A percentile compares a stretch with the other conserved stretches of the same genome.
Evolutionary conservation across 1,140 invertebrate genomes (phyloP).

Genomic region (Microplitis mediator): DNA sequence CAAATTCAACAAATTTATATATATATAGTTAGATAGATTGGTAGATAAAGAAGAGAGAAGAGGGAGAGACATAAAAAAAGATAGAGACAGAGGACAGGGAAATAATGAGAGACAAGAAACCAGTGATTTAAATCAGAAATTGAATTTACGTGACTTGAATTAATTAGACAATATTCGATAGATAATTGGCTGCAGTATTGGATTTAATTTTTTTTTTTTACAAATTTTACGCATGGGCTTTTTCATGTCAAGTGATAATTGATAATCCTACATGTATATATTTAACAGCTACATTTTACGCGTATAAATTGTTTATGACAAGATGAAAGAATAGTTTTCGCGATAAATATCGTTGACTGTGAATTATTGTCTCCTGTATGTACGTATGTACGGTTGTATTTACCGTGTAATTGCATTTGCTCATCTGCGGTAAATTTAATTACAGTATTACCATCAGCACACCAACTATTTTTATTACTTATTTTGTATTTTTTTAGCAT

Average conservation of each 20-base stretch:
- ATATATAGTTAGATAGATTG: no score
- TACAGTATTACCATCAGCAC: constrained; percentile 1
- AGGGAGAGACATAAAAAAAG: not conserved
- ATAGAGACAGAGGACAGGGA: no score
- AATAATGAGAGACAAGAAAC: not conserved
- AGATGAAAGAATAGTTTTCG: not conserved
- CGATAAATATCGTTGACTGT: not conserved
- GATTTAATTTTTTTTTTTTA: not conserved
- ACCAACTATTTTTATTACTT: not conserved
- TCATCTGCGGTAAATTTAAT: constrained; percentile 14
- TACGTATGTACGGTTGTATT: not conserved
- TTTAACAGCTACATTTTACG: no score
- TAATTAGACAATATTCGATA: not conserved
- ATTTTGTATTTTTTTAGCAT: not conserved
- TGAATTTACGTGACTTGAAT: constrained; percentile 5
- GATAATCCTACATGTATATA: no score
- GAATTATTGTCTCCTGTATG: constrained; percentile 10
- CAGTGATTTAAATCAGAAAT: constrained; percentile 6
- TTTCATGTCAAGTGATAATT: no score
- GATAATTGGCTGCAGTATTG: not conserved
- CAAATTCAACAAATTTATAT: no score
- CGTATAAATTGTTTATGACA: no score
- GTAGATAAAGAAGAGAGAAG: not conserved
- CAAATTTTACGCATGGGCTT: not conserved
- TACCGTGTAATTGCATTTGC: constrained; percentile 10